phyloP scores from a whole-genome alignment of 2,113 vertebrate species.

The Ptyas mucosa region DNA sequence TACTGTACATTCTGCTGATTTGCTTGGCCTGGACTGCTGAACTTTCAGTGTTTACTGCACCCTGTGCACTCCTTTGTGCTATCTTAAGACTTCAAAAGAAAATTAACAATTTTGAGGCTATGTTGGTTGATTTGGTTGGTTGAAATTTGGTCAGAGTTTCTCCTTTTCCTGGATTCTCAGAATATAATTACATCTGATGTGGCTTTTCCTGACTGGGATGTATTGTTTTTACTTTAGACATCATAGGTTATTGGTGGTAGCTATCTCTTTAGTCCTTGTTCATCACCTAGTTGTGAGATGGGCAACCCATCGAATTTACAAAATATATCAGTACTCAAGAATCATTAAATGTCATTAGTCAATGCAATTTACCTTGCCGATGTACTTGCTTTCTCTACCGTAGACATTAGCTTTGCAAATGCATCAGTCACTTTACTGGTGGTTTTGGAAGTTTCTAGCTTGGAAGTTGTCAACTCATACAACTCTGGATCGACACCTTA shows the following conservation, averaged over 20 bases:
- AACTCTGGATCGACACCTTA: conserved; percentile 97
- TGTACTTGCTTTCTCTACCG: conserved; percentile 93
- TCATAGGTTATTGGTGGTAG: neutral
- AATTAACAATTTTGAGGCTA: neutral
- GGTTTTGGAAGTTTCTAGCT: conserved; percentile 80
- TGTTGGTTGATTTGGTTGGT: neutral
- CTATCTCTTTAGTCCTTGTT: neutral
- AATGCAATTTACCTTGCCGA: conserved; percentile 80
- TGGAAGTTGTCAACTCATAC: conserved; percentile 92
- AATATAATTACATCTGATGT: neutral
- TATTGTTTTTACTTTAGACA: neutral
- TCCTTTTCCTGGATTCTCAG: neutral
- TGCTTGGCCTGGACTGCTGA: neutral
- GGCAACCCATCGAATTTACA: neutral
- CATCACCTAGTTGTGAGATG: neutral
- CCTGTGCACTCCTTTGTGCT: neutral
- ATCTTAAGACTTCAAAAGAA: neutral
- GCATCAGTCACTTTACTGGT: conserved; percentile 84
- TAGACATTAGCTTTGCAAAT: conserved; percentile 95
- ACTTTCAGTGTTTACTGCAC: neutral
- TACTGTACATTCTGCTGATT: neutral
- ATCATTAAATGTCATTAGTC: neutral
- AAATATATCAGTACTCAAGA: neutral
- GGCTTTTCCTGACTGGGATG: neutral
- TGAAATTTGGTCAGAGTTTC: neutral